phyloP scores from a whole-genome alignment of 2,888 invertebrate genomes.

The Polymixis lichenea region DNA sequence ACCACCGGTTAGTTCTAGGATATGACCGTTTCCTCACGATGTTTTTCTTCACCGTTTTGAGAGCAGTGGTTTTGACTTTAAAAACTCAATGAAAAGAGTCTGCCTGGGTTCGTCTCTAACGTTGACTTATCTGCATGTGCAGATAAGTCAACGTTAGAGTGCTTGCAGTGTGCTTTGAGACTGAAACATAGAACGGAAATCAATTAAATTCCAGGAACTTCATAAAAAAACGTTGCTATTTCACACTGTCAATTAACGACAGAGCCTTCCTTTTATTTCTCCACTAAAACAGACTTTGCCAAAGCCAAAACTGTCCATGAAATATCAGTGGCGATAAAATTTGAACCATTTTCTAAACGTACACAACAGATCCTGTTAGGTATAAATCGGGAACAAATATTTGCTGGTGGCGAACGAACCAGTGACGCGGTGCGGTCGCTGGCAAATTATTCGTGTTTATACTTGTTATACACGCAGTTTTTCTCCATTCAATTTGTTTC shows the following conservation, averaged over 20 bases:
- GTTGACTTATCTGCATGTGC: background rate
- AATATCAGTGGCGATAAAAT: slow-evolving; percentile 48
- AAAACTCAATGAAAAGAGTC: no score
- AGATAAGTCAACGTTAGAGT: no score
- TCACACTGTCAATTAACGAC: background rate
- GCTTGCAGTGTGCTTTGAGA: no score
- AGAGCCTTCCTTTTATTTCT: background rate
- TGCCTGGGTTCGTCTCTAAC: no score
- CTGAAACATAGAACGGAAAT: background rate
- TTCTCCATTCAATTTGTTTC: slow-evolving; percentile 47
- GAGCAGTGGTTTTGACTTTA: no score
- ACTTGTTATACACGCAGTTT: slow-evolving; percentile 55
- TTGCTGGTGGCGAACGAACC: slow-evolving; percentile 52
- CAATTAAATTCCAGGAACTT: no score
- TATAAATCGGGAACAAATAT: slow-evolving; percentile 62
- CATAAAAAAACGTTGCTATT: background rate
- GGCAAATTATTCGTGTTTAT: slow-evolving; percentile 64
- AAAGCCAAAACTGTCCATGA: slow-evolving; percentile 17
- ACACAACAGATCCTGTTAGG: slow-evolving; percentile 56
- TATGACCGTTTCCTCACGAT: no score
- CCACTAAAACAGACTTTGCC: background rate
- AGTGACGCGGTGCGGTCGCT: slow-evolving; percentile 57
- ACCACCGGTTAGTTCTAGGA: no score
- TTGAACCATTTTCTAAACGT: slow-evolving; percentile 52
- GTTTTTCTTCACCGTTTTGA: no score